Conservation (phyloP, 2,113 vertebrate species). For the Eudyptes chrysolophus region DNA sequence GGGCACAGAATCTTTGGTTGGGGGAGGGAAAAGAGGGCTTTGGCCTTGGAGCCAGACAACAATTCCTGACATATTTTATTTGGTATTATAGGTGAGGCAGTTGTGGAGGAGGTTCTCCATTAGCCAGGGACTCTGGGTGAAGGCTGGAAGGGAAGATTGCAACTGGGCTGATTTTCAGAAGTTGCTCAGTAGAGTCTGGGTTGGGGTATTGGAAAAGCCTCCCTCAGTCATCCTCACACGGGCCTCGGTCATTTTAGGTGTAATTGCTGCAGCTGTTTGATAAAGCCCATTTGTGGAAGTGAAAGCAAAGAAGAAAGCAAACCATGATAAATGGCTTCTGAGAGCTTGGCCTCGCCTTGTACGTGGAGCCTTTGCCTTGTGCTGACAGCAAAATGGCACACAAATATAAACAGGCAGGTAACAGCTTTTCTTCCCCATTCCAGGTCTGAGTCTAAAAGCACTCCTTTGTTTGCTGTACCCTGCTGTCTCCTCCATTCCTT, state of each 20-base stretch:
- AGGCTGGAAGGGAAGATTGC: not conserved
- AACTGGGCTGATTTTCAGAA: not conserved
- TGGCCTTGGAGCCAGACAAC: not conserved
- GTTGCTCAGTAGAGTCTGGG: not conserved
- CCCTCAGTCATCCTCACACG: too few species aligned
- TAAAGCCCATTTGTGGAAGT: not conserved
- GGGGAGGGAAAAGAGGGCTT: not conserved
- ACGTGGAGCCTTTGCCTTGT: not conserved
- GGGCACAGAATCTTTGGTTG: rapidly evolving
- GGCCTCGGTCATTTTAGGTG: rapidly evolving
- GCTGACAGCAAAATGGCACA: not conserved
- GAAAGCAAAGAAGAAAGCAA: not conserved
- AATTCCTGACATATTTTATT: not conserved
- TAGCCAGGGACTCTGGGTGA: not conserved
- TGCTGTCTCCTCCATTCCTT: not conserved
- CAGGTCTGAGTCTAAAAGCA: not conserved
- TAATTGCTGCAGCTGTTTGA: not conserved
- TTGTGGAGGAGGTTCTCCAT: not conserved
- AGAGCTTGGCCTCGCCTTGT: not conserved
- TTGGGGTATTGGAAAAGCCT: not conserved
- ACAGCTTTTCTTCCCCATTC: not conserved
- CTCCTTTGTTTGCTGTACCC: not conserved
- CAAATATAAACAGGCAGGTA: not conserved
- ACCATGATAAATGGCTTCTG: not conserved
- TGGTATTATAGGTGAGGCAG: not conserved